Conservation (phyloP, 2,888 invertebrate genomes). For the Allolobophora icterica region DNA sequence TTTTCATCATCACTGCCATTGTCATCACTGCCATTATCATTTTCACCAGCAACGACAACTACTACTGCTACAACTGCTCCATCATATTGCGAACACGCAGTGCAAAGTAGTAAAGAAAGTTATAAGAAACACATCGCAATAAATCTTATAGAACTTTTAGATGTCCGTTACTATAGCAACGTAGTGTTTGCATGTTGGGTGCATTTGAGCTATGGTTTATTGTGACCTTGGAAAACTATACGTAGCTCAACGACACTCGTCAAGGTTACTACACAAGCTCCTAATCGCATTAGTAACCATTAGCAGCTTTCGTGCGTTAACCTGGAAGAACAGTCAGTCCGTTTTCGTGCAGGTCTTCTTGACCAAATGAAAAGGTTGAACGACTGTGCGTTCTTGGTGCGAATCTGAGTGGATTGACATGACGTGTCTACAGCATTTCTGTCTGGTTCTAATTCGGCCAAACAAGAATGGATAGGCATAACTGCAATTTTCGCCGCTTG, state of each 20-base stretch:
- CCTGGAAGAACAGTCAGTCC: background rate
- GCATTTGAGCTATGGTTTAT: background rate
- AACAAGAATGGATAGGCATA: background rate
- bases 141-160: background rate
- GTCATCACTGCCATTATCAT: background rate
- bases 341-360: background rate
- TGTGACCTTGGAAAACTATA: background rate
- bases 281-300: too few species aligned
- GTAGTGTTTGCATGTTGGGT: background rate
- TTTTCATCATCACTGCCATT: too few species aligned
- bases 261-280: background rate
- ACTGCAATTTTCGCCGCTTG: background rate
- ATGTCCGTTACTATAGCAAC: too few species aligned
- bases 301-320: background rate
- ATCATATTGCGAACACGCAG: background rate
- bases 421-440: background rate
- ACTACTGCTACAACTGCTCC: background rate
- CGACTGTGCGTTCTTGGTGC: background rate
- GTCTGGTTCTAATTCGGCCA: background rate
- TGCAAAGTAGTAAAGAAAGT: background rate
- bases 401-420: background rate
- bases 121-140: background rate
- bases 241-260: too few species aligned
- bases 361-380: background rate
- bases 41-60: background rate